Evolutionary conservation across 2,888 invertebrate species (phyloP).

Genomic region (Apantesis nais): DNA sequence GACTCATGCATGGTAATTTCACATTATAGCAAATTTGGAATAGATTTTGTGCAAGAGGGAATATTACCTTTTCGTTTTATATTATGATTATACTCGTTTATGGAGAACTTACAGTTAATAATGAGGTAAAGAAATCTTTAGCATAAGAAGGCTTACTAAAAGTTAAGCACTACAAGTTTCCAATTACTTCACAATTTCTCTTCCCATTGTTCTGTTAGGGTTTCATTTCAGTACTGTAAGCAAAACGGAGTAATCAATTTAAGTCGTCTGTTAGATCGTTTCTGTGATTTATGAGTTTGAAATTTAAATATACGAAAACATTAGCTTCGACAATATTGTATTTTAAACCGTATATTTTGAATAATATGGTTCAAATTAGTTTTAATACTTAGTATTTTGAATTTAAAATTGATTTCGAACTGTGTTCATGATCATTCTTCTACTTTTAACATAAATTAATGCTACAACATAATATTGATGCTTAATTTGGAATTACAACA

Average conservation of each 20-base stretch:
- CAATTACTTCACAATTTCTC: neutral
- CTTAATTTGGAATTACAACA: too few species aligned
- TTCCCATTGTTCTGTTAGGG: slow-evolving; percentile 14
- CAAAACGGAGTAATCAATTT: slow-evolving; percentile 21
- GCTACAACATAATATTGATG: too few species aligned
- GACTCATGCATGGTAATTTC: neutral
- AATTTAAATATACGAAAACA: neutral
- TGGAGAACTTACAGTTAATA: too few species aligned
- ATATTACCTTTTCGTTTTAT: neutral
- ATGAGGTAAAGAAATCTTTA: too few species aligned
- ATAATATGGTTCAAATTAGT: neutral
- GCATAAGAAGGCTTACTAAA: too few species aligned
- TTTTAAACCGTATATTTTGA: neutral
- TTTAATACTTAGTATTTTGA: neutral
- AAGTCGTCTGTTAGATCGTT: slow-evolving; percentile 5
- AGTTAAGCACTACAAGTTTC: neutral
- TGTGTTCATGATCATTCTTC: neutral
- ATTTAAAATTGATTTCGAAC: neutral
- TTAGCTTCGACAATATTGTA: neutral
- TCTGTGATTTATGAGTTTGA: neutral
- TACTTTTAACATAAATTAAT: neutral
- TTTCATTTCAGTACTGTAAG: slow-evolving; percentile 11
- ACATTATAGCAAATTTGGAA: too few species aligned
- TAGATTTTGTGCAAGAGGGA: neutral
- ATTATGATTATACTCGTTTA: too few species aligned